phyloP scores from a whole-genome alignment of 1,140 invertebrate species.

The Heterodera schachtii region DNA sequence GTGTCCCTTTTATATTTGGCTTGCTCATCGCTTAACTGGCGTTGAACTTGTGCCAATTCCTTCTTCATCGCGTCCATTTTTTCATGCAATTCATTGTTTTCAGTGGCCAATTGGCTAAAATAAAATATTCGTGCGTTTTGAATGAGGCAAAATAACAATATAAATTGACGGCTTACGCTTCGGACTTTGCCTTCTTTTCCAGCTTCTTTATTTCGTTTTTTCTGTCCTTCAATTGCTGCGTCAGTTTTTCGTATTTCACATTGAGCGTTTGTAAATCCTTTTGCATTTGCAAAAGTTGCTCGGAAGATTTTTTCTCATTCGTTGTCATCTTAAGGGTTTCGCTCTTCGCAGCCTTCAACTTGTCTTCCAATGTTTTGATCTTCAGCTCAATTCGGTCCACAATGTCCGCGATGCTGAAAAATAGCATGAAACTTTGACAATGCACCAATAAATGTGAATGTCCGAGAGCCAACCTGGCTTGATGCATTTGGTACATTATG shows the following conservation, averaged over 20 bases:
- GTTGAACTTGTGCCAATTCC: conserved; percentile 39
- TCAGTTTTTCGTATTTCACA: conserved; percentile 47
- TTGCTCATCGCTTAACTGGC: conserved; percentile 49
- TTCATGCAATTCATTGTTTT: conserved; percentile 48
- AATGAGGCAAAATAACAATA: conserved; percentile 4
- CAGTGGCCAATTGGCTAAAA: conserved; percentile 46
- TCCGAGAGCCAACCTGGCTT: conserved; percentile 21
- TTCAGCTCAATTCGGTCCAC: conserved; percentile 38
- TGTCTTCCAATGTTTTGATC: conserved; percentile 32
- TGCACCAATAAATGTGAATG: too few relatives aligned
- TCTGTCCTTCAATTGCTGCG: conserved; percentile 44
- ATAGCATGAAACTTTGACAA: neutral
- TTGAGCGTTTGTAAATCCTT: conserved; percentile 30
- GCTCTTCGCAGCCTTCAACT: conserved; percentile 24
- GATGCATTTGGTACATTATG: conserved; percentile 45
- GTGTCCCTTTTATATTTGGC: conserved; percentile 52
- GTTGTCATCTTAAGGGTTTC: conserved; percentile 25
- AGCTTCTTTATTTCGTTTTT: conserved; percentile 56
- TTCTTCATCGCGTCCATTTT: conserved; percentile 42
- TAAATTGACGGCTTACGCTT: conserved; percentile 41
- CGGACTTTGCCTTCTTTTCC: conserved; percentile 54
- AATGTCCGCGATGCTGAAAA: conserved; percentile 36
- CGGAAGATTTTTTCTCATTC: conserved; percentile 21
- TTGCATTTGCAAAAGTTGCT: conserved; percentile 27
- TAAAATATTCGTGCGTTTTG: conserved; percentile 12